Evolutionary conservation across 2,888 invertebrate species (phyloP).

Genomic region (Gastracanthus pulcherrimus): DNA sequence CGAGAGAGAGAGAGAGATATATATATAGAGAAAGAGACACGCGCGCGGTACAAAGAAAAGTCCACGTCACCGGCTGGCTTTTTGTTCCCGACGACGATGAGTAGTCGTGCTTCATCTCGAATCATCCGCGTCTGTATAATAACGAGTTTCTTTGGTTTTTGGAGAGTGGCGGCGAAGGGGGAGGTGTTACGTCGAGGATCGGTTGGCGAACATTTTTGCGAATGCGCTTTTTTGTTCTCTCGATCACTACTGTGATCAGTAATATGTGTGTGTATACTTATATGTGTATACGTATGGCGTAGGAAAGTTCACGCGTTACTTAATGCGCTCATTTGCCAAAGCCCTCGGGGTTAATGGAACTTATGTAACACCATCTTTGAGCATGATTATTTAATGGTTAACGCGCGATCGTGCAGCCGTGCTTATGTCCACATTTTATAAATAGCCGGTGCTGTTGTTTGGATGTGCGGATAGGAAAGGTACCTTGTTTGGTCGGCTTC

Average conservation of each 20-base stretch:
- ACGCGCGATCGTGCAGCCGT: neutral
- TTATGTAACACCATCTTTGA: slow-evolving; percentile 29
- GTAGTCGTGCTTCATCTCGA: no score
- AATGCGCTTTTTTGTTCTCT: no score
- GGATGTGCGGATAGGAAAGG: neutral
- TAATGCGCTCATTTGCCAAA: neutral
- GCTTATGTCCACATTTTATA: neutral
- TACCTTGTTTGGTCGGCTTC: neutral
- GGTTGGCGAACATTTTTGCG: no score
- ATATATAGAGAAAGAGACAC: no score
- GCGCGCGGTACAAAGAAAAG: no score
- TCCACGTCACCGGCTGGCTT: neutral
- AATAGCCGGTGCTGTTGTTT: neutral
- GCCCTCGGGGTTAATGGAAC: slow-evolving; percentile 41
- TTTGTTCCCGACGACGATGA: neutral
- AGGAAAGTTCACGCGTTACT: slow-evolving; percentile 34
- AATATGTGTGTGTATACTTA: neutral
- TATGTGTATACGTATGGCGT: neutral
- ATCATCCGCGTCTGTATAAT: no score
- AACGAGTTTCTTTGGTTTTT: no score
- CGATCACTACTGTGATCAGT: no score
- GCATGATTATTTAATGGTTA: slow-evolving; percentile 14
- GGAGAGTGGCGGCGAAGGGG: no score
- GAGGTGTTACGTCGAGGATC: no score
- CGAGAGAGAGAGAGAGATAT: no score